Evolutionary conservation across 2,888 invertebrate genomes (phyloP).

Genomic region (Diaperis boleti): DNA sequence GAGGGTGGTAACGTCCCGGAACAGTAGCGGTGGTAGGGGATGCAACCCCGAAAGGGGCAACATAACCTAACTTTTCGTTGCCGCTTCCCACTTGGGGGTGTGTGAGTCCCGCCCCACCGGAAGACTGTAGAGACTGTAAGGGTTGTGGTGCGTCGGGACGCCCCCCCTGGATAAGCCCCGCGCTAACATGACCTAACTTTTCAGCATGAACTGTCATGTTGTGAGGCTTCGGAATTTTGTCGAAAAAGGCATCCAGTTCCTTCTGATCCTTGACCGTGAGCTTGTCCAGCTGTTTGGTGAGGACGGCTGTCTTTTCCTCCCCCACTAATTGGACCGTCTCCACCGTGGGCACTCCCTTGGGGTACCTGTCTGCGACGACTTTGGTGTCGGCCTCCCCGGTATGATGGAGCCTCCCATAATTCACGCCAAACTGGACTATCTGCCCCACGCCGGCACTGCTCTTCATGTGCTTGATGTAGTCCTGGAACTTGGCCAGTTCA

Average conservation of each 20-base stretch:
- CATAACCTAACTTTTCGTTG: no score
- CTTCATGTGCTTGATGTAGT: slow-evolving; percentile 64
- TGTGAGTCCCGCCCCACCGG: no score
- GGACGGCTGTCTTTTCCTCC: slow-evolving; percentile 45
- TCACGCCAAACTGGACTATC: slow-evolving; percentile 54
- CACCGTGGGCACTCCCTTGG: slow-evolving; percentile 55
- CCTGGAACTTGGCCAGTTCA: slow-evolving; percentile 63
- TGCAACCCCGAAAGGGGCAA: no score
- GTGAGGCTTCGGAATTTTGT: slow-evolving; percentile 40
- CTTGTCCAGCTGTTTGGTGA: slow-evolving; percentile 30
- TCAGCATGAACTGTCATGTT: slow-evolving; percentile 30
- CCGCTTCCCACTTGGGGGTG: no score
- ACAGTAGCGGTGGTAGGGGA: no score
- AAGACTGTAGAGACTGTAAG: no score
- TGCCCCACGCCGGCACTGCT: slow-evolving; percentile 64
- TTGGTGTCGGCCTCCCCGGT: slow-evolving; percentile 45
- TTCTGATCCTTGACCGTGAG: slow-evolving; percentile 24
- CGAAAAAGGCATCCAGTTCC: slow-evolving; percentile 25
- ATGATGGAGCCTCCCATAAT: background rate
- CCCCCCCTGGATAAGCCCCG: no score
- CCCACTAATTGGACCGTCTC: slow-evolving; percentile 59
- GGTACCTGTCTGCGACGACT: slow-evolving; percentile 54
- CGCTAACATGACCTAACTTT: slow-evolving; percentile 10
- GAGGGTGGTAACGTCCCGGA: no score
- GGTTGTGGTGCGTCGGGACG: no score